Percentiles rank a stretch among this genome's conserved stretches.
These are phyloP conservation scores for Eupithecia inturbata DNA, from an alignment of 2,888 invertebrate species.

Conservation along the genomic window DNA sequence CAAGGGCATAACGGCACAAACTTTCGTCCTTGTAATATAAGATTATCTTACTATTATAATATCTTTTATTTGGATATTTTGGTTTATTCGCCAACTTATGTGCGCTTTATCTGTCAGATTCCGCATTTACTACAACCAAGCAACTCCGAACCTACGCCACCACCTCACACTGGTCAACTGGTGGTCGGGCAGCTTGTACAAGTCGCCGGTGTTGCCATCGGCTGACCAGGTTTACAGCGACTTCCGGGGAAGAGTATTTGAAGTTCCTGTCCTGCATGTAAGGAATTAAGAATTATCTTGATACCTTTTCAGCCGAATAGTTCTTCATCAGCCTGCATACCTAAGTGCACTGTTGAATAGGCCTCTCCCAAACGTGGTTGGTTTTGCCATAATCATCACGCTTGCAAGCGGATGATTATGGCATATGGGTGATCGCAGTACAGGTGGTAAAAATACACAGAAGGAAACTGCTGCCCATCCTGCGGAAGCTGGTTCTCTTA, in stretches of 20 bases:
- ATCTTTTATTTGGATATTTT: no score
- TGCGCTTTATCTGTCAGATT: slow-evolving; percentile 73
- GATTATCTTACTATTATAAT: no score
- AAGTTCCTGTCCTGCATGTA: slow-evolving; percentile 90
- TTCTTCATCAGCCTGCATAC: neutral
- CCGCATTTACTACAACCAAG: slow-evolving; percentile 89
- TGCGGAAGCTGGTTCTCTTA: no score
- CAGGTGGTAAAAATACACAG: no score
- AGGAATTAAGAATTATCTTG: slow-evolving; percentile 51
- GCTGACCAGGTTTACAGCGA: slow-evolving; percentile 86
- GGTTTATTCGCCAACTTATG: no score
- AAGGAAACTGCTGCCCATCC: no score
- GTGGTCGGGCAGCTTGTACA: slow-evolving; percentile 88
- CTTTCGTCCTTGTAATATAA: no score
- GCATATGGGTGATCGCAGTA: no score
- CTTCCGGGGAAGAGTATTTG: slow-evolving; percentile 86
- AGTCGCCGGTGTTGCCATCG: slow-evolving; percentile 86
- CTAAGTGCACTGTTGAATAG: neutral
- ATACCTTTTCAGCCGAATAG: neutral
- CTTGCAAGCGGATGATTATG: no score
- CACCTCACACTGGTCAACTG: slow-evolving; percentile 88
- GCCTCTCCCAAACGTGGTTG: no score
- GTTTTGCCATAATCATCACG: no score
- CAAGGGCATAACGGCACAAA: no score
- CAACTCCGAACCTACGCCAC: slow-evolving; percentile 83